Evolutionary conservation across 2,797 vertebrate genomes (phyloP).

Genomic region (Gymnothorax javanicus): DNA sequence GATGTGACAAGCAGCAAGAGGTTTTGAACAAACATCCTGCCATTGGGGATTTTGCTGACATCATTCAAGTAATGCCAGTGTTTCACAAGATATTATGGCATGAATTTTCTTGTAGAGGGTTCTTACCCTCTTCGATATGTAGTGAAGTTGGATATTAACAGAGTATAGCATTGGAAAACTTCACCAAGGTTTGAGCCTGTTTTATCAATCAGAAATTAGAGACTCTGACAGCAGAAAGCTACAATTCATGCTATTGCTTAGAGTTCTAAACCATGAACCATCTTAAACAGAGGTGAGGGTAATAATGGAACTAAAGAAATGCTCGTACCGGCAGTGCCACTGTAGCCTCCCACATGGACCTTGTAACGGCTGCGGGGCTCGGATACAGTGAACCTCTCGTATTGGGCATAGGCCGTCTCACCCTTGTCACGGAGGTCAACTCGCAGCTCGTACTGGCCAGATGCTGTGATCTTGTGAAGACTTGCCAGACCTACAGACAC

Average conservation of each 20-base stretch:
- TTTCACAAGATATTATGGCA: not conserved
- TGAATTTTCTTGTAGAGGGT: not conserved
- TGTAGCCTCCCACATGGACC: constrained; percentile 90
- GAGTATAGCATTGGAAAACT: not conserved
- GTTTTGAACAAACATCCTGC: not conserved
- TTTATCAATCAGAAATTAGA: not conserved
- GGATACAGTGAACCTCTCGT: constrained; percentile 86
- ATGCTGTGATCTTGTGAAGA: constrained; percentile 89
- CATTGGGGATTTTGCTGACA: not conserved
- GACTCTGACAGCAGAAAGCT: not conserved
- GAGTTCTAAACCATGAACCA: not conserved
- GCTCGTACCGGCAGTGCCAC: constrained; percentile 86
- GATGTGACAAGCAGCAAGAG: not conserved
- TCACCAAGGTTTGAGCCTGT: not conserved
- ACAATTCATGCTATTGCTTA: not conserved
- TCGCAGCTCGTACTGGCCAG: constrained; percentile 88
- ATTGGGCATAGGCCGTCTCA: constrained; percentile 85
- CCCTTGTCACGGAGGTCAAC: constrained; percentile 88
- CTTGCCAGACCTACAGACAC: constrained; percentile 82
- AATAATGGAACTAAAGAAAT: not conserved
- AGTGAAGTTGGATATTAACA: not conserved
- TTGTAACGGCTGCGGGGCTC: constrained; percentile 86
- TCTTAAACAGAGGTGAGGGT: not conserved
- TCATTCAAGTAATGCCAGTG: not conserved
- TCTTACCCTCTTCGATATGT: not conserved